Conservation (phyloP, 2,113 vertebrate species). For the Mobula birostris region DNA sequence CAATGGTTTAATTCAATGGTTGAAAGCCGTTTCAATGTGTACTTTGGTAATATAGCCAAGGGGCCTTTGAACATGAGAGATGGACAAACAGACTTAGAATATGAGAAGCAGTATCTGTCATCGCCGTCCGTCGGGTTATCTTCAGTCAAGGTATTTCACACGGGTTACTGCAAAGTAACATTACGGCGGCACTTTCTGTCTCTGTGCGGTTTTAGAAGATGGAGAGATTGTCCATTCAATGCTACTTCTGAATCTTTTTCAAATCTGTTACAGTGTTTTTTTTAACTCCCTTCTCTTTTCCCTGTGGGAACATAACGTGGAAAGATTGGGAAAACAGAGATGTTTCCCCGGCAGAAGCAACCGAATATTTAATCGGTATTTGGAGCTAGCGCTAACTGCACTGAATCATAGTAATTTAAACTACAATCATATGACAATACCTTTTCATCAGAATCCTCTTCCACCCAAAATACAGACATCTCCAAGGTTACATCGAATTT, state of each 20-base stretch:
- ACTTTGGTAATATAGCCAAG: not conserved
- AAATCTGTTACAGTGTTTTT: not conserved
- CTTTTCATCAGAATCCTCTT: not conserved
- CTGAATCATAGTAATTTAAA: not conserved
- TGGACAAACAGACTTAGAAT: not conserved
- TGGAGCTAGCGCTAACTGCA: not conserved
- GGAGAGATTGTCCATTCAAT: not conserved
- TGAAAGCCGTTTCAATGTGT: not conserved
- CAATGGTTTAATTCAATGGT: not conserved
- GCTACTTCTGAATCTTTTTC: not conserved
- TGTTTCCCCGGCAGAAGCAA: not conserved
- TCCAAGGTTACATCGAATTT: not conserved
- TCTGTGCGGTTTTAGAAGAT: not conserved
- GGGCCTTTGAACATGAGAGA: not conserved
- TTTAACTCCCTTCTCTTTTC: not conserved
- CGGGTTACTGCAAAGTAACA: not conserved
- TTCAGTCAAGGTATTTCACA: not conserved
- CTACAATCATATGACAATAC: not conserved
- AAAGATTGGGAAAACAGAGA: not conserved
- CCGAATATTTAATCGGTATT: not conserved
- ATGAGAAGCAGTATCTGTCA: not conserved
- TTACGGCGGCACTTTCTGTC: not conserved
- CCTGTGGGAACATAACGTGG: not conserved
- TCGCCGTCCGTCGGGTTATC: not conserved
- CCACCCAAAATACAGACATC: not conserved